Conservation (phyloP, 1,140 invertebrate species). For the Hypothenemus hampei region DNA sequence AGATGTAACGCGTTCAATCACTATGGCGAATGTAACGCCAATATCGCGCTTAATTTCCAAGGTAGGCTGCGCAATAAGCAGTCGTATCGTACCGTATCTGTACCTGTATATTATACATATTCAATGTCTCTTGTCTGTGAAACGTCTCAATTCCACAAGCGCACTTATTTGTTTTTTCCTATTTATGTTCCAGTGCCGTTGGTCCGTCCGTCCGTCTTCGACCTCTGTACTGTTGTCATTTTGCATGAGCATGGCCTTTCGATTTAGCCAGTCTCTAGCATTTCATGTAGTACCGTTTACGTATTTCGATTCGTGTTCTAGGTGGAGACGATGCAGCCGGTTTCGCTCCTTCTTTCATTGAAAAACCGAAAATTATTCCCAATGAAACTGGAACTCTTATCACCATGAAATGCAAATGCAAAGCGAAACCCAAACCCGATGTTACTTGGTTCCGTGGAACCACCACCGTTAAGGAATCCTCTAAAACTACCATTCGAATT, state of each 20-base stretch:
- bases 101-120: too few relatives aligned
- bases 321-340: constrained; percentile 84
- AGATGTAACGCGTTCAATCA: constrained; percentile 98
- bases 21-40: constrained; percentile 98
- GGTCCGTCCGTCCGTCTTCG: constrained; percentile 29
- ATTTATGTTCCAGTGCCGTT: constrained; percentile 35
- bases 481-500: constrained; percentile 79
- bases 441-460: constrained; percentile 88
- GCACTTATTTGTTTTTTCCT: constrained; percentile 31
- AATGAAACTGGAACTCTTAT: constrained; percentile 94
- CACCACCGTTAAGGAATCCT: constrained; percentile 76
- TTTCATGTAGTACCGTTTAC: too few relatives aligned
- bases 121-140: too few relatives aligned
- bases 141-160: constrained; percentile 40
- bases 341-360: constrained; percentile 90
- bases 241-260: constrained; percentile 46
- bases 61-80: constrained; percentile 59
- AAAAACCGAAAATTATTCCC: constrained; percentile 95
- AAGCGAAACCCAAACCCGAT: constrained; percentile 84
- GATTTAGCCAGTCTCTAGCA: constrained; percentile 32
- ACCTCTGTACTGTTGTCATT: constrained; percentile 38
- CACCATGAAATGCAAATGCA: constrained; percentile 93
- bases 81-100: constrained; percentile 31
- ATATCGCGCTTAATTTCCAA: constrained; percentile 99
- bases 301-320: constrained; percentile 47